These are phyloP conservation scores for Ostrea edulis DNA, from an alignment of 1,140 invertebrate species.

Conservation along the genomic window DNA sequence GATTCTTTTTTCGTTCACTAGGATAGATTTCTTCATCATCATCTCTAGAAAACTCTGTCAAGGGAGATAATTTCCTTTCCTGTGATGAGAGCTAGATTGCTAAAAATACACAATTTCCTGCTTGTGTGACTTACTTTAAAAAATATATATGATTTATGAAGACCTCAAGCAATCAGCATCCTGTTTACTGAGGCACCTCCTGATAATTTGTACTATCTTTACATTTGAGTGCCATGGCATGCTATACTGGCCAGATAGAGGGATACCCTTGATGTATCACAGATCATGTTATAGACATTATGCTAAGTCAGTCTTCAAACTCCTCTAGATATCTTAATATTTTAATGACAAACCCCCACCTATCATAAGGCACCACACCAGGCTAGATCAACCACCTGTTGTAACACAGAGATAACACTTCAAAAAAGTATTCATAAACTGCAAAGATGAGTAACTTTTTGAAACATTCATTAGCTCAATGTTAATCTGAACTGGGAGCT, in stretches of 20 bases:
- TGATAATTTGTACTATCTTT: conserved; percentile 14
- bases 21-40: neutral
- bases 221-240: neutral
- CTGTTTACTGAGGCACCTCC: neutral
- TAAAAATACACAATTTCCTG: neutral
- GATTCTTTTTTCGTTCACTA: neutral
- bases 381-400: conserved; percentile 5
- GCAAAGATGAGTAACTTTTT: neutral
- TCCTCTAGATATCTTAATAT: neutral
- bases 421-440: neutral
- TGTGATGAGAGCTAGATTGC: neutral
- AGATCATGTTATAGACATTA: neutral
- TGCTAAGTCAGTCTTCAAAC: conserved; percentile 4
- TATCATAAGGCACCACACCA: neutral
- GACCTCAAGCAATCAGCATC: neutral
- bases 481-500: neutral
- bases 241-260: neutral
- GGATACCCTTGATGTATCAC: neutral
- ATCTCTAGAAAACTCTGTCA: neutral
- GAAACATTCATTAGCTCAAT: neutral
- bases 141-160: neutral
- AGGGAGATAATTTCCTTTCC: neutral
- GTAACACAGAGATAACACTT: neutral
- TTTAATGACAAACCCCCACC: neutral
- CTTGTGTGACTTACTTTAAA: neutral